Conservation (phyloP, 2,797 vertebrate genomes). For the Hephaestus fuliginosus region DNA sequence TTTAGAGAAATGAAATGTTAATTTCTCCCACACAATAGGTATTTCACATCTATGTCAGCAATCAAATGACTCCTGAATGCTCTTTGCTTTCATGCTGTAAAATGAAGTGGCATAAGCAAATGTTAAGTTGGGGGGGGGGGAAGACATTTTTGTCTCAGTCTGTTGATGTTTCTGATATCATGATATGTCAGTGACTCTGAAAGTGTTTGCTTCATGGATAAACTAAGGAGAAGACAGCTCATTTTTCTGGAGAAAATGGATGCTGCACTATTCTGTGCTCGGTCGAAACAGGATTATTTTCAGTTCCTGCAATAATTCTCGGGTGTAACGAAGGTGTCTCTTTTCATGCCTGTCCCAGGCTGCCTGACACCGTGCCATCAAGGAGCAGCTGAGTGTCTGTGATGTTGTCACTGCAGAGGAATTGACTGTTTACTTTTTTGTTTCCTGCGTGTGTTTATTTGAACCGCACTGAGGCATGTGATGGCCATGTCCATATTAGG, state of each 20-base stretch:
- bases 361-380: conserved; percentile 42
- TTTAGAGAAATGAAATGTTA: background rate
- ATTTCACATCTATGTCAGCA: background rate
- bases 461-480: background rate
- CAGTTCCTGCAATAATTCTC: conserved; percentile 34
- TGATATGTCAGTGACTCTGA: conserved; percentile 1
- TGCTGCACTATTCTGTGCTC: conserved; percentile 19
- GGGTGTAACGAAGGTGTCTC: conserved; percentile 42
- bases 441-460: conserved; percentile 42
- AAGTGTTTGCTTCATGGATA: conserved; percentile 15
- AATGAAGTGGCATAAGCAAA: conserved; percentile 3
- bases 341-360: conserved; percentile 43
- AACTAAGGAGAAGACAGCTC: conserved; percentile 38
- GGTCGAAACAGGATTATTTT: conserved; percentile 46
- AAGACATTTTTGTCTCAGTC: background rate
- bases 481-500: conserved; percentile 10
- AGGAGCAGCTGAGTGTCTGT: conserved; percentile 12
- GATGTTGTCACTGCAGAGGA: conserved; percentile 40
- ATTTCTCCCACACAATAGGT: background rate
- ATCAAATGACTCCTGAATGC: background rate
- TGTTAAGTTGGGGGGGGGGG: background rate
- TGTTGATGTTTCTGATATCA: background rate
- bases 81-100: background rate
- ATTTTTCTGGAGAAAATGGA: conserved; percentile 37
- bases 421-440: conserved; percentile 7